Evolutionary conservation across 2,797 vertebrate species (phyloP).

Genomic region (Sylvilagus floridanus): DNA sequence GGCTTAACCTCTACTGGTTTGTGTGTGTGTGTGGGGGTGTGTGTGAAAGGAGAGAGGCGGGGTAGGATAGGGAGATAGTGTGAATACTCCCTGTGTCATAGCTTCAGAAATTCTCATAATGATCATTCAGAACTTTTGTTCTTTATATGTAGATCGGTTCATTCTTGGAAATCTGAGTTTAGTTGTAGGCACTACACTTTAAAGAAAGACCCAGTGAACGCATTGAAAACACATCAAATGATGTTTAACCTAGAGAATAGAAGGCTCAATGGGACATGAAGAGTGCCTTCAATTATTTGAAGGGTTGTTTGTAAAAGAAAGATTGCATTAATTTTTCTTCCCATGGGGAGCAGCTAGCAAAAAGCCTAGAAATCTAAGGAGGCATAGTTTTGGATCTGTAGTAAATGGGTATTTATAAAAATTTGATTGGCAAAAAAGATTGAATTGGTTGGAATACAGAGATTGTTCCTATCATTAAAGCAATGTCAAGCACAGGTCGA

Average conservation of each 20-base stretch:
- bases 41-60: too few species aligned
- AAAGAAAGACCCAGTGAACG: conserved; percentile 1
- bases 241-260: conserved; percentile 43
- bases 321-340: conserved; percentile 65
- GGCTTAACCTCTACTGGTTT: too few species aligned
- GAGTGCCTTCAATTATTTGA: conserved; percentile 60
- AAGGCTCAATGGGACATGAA: conserved; percentile 45
- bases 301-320: conserved; percentile 15
- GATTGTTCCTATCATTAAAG: neutral
- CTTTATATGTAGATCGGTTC: neutral
- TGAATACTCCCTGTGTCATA: neutral
- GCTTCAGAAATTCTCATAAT: conserved; percentile 18
- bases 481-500: conserved; percentile 31
- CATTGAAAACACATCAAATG: conserved; percentile 44
- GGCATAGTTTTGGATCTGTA: neutral
- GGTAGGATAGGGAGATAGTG: too few species aligned
- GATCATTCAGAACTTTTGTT: neutral
- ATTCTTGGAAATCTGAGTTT: conserved; percentile 6
- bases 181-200: conserved; percentile 1
- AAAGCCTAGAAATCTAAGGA: conserved; percentile 57
- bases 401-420: conserved; percentile 45
- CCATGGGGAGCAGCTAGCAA: conserved; percentile 6
- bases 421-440: neutral
- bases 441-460: neutral
- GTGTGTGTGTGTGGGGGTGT: too few species aligned